Conservation (phyloP, 2,797 vertebrate species). For the Hybognathus amarus region DNA sequence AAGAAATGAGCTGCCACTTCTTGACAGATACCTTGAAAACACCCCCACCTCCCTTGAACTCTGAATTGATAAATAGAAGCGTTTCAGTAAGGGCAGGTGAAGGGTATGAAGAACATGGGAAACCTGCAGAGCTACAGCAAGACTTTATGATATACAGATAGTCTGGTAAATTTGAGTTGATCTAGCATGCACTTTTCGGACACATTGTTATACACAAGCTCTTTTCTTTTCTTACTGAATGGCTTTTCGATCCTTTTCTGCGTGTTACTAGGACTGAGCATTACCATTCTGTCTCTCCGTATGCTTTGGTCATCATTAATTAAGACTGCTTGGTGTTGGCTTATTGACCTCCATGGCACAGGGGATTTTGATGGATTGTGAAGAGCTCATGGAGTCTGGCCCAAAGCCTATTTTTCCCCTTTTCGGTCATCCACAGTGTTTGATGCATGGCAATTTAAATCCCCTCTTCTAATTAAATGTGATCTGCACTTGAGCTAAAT, state of each 20-base stretch:
- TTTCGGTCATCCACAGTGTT: conserved; percentile 79
- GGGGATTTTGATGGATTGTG: conserved; percentile 83
- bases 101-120: conserved; percentile 6
- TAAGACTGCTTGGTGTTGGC: conserved; percentile 80
- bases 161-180: conserved; percentile 4
- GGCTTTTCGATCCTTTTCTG: conserved; percentile 1
- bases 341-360: conserved; percentile 81
- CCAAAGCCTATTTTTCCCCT: conserved; percentile 76
- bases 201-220: neutral
- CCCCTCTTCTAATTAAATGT: conserved; percentile 86
- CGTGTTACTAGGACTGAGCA: conserved; percentile 50
- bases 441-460: conserved; percentile 87
- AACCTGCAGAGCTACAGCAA: conserved; percentile 13
- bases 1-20: conserved; percentile 64
- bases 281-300: conserved; percentile 73
- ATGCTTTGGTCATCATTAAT: conserved; percentile 83
- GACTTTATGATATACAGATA: neutral
- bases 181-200: neutral
- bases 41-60: conserved; percentile 29
- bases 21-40: conserved; percentile 57
- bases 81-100: conserved; percentile 40
- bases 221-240: conserved; percentile 28
- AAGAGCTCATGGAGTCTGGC: conserved; percentile 81
- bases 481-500: conserved; percentile 86
- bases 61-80: conserved; percentile 37